Conservation (phyloP, 2,113 vertebrate genomes). For the Desmodus rotundus region DNA sequence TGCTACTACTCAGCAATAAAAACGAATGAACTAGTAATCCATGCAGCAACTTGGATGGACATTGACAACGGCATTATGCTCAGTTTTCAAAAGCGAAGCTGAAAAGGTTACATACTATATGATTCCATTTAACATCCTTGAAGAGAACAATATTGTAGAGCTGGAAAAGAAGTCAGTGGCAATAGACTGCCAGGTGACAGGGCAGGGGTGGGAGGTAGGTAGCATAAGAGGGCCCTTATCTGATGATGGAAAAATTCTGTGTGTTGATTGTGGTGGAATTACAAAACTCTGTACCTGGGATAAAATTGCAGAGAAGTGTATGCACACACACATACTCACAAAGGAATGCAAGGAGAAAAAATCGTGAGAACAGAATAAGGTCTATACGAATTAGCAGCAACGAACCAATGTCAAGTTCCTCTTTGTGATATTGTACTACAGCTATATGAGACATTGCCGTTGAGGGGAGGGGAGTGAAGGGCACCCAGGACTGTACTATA, state of each 20-base stretch:
- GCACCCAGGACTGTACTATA: neutral
- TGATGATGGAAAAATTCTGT: neutral
- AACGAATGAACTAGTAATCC: neutral
- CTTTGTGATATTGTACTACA: neutral
- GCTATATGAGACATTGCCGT: neutral
- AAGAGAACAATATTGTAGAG: neutral
- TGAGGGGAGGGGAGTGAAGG: neutral
- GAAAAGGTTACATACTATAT: neutral
- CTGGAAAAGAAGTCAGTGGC: neutral
- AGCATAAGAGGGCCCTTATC: neutral
- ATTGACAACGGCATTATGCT: neutral
- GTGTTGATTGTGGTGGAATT: neutral
- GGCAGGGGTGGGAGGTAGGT: fast-evolving
- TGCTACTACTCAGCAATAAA: neutral
- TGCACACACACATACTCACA: no score
- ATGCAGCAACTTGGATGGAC: neutral
- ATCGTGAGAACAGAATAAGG: neutral
- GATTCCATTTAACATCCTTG: neutral
- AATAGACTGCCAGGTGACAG: neutral
- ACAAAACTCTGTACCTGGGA: neutral
- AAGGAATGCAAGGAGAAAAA: neutral
- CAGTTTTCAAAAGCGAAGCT: neutral
- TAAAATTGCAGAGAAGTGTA: neutral
- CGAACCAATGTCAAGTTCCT: neutral
- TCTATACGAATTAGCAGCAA: neutral